Percentiles rank a stretch among this genome's conserved stretches.
These are phyloP conservation scores for Willisornis vidua DNA, from an alignment of 2,113 vertebrate species.

Conservation along the genomic window DNA sequence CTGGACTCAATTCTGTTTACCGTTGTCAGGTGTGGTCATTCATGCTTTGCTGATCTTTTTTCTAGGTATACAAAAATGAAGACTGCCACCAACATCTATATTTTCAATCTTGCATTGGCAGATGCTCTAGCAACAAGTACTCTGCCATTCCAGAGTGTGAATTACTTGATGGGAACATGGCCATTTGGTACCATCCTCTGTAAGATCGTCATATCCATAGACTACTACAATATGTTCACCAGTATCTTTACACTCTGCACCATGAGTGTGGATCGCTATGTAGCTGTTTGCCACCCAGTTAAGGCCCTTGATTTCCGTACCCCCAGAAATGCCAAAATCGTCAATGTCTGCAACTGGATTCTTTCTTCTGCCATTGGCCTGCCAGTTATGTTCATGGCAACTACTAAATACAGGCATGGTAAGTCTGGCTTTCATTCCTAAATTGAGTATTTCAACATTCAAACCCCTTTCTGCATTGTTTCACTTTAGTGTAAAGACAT, in stretches of 20 bases:
- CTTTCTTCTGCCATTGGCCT: constrained; percentile 97
- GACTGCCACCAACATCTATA: constrained; percentile 99
- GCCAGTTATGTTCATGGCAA: constrained; percentile 98
- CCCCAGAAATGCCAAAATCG: constrained; percentile 94
- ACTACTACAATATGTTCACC: constrained; percentile 99
- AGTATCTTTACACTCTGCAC: constrained; percentile 98
- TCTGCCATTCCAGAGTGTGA: constrained; percentile 96
- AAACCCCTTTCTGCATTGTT: neutral
- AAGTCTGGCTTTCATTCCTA: constrained; percentile 34
- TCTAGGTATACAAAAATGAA: constrained; percentile 99
- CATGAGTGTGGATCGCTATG: constrained; percentile 98
- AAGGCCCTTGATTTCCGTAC: constrained; percentile 97
- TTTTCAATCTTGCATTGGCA: constrained; percentile 96
- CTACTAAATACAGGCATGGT: constrained; percentile 82
- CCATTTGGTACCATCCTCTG: constrained; percentile 93
- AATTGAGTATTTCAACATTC: neutral
- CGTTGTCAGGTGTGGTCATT: neutral
- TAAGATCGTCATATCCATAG: constrained; percentile 96
- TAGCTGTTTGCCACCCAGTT: constrained; percentile 96
- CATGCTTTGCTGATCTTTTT: neutral
- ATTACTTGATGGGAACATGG: constrained; percentile 98
- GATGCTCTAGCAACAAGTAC: constrained; percentile 96
- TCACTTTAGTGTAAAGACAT: neutral
- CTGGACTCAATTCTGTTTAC: neutral
- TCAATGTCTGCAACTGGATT: constrained; percentile 98